Conservation (phyloP, 2,113 vertebrate species). For the Vulpes lagopus region DNA sequence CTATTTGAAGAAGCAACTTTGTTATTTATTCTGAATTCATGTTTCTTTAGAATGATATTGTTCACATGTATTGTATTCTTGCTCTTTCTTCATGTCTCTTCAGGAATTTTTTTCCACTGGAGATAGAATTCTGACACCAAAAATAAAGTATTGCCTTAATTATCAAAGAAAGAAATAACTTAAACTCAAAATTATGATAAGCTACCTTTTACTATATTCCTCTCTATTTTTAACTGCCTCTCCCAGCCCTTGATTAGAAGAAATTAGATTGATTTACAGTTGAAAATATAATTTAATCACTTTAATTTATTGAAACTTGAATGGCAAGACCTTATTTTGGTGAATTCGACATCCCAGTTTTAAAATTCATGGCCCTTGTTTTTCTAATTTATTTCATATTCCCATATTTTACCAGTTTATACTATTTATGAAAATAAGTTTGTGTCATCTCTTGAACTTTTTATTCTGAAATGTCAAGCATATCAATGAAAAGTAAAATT, state of each 20-base stretch:
- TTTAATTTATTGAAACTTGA: slow-evolving; percentile 8
- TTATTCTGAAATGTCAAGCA: background rate
- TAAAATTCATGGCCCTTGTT: background rate
- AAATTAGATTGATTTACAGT: background rate
- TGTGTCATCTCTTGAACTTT: background rate
- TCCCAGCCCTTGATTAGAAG: background rate
- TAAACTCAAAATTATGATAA: background rate
- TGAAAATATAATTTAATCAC: background rate
- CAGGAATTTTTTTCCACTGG: background rate
- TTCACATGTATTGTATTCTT: background rate
- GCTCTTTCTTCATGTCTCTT: background rate
- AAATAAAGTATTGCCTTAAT: background rate
- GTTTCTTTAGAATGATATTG: background rate
- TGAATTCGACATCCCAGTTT: background rate
- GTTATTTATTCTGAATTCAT: background rate
- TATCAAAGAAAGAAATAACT: background rate
- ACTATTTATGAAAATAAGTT: slow-evolving; percentile 26
- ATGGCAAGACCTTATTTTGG: background rate
- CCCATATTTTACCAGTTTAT: background rate
- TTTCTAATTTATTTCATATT: slow-evolving; percentile 31
- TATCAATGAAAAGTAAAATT: slow-evolving; percentile 20
- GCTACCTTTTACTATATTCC: background rate
- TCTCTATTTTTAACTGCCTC: background rate
- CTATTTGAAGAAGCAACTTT: background rate
- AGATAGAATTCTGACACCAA: background rate